Base-by-base conservation (phyloP, 2,113 vertebrate species). In the Rhinolophus sinicus region DNA sequence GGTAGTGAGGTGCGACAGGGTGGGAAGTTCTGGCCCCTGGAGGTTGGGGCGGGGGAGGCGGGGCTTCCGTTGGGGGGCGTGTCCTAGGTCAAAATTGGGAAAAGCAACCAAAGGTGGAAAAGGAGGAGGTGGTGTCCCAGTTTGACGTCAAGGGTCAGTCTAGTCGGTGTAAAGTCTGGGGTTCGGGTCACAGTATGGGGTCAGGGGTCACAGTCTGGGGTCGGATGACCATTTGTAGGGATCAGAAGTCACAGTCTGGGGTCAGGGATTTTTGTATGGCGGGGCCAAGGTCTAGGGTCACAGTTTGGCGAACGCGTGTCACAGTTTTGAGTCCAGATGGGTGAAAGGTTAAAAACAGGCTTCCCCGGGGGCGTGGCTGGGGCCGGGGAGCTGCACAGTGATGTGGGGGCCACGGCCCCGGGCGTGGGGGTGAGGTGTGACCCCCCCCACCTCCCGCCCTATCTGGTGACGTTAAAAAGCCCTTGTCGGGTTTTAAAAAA, bases 161-260 rank as follows among this genome's bases (percentile, higher is more conserved):
- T 77, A 90, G 97, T 96, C 3, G 35, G 97, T 93, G 88, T 83
- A 88, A 76, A 76, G 97, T 98, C 97, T 96, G 96, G 96, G 92
- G 92, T 26, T 97, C n/a, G 78, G 96, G 96, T 72, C 97, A 97
- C 97, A 97, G 97, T 98, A 90, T 95, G 96, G 97, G 96, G 97
- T 93, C 91, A 18, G 83, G 93, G 97, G 87, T 97, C 97, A 97
- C 97, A 96, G 93, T 95, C 93, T 96, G 89, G 96, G 78, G 94
- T 98, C 97, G 40, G 96, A 93, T 94, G 95, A 97, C 90, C 73
- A 93, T 94, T 94, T 96, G 95, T 56, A 81, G 95, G 97, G 94
- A 85, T 97, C 58, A 92, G 97, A 97, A 90, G 95, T 97, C 97
- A 98, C 97, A 98, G 97, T 98, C 97, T 97, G 97, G 97, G 97